Evolutionary conservation across 2,888 invertebrate species (phyloP).

Genomic region (Julus scanicus): DNA sequence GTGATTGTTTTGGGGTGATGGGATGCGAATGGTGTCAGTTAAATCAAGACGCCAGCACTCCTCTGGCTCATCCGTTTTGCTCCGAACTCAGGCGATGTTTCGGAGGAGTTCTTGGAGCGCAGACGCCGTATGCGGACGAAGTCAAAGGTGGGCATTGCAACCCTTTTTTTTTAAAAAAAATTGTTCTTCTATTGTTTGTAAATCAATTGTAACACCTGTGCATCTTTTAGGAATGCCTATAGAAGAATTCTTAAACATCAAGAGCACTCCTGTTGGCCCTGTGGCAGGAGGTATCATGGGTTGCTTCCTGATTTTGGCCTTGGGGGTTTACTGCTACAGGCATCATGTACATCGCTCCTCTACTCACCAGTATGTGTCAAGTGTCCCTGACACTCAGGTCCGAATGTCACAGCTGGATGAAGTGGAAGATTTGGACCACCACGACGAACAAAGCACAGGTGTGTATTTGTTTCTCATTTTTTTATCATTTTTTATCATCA

Average conservation of each 20-base stretch:
- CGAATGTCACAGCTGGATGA: conserved; percentile 67
- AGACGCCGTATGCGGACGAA: conserved; percentile 84
- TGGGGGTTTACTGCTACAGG: conserved; percentile 86
- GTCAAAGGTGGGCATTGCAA: not conserved
- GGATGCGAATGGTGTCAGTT: conserved; percentile 93
- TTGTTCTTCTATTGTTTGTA: no score
- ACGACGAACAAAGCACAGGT: conserved; percentile 64
- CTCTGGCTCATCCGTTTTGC: conserved; percentile 79
- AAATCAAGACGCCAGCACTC: conserved; percentile 78
- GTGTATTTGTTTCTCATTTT: conserved; percentile 50
- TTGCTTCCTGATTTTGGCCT: conserved; percentile 81
- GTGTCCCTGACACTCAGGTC: conserved; percentile 65
- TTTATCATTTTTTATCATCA: no score
- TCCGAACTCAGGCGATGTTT: conserved; percentile 84
- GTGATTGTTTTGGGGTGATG: conserved; percentile 74
- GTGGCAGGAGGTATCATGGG: conserved; percentile 87
- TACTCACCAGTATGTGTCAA: conserved; percentile 63
- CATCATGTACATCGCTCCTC: conserved; percentile 67
- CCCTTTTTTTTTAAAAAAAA: no score
- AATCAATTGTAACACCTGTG: no score
- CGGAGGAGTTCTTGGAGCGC: conserved; percentile 84
- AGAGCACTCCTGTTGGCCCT: conserved; percentile 79
- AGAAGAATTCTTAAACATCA: conserved; percentile 59
- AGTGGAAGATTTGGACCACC: conserved; percentile 65
- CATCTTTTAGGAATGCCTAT: conserved; percentile 57